Evolutionary conservation across 1,140 invertebrate genomes (phyloP).

Genomic region (Pseudomyrmex gracilis): DNA sequence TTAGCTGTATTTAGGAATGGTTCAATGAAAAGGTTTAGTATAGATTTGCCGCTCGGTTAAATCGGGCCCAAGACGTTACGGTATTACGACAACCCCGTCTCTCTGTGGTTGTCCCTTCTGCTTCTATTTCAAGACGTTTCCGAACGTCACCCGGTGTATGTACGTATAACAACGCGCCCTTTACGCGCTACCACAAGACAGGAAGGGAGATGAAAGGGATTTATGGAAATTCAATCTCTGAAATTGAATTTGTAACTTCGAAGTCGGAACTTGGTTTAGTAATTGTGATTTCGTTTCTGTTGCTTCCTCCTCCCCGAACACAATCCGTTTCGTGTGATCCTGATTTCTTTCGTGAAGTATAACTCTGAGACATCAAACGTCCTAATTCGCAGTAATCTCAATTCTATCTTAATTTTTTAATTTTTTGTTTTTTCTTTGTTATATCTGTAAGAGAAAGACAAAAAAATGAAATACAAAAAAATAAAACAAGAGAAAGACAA

Average conservation of each 20-base stretch:
- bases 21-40: not conserved
- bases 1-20: conserved; percentile 5
- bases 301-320: too few relatives aligned
- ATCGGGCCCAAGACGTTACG: not conserved
- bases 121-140: conserved; percentile 30
- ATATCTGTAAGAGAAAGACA: not conserved
- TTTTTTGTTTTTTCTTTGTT: not conserved
- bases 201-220: not conserved
- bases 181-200: not conserved
- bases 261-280: too few relatives aligned
- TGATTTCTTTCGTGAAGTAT: not conserved
- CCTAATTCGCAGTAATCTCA: not conserved
- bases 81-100: not conserved
- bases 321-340: not conserved
- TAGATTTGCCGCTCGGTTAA: conserved; percentile 3
- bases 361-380: not conserved
- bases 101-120: not conserved
- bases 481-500: not conserved
- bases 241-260: too few relatives aligned
- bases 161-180: not conserved
- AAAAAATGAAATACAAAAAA: not conserved
- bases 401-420: not conserved
- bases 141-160: not conserved
- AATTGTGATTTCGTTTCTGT: too few relatives aligned
- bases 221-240: conserved; percentile 2